Evolutionary conservation across 2,797 vertebrate genomes (phyloP).

Genomic region (Corythornis leucogaster): DNA sequence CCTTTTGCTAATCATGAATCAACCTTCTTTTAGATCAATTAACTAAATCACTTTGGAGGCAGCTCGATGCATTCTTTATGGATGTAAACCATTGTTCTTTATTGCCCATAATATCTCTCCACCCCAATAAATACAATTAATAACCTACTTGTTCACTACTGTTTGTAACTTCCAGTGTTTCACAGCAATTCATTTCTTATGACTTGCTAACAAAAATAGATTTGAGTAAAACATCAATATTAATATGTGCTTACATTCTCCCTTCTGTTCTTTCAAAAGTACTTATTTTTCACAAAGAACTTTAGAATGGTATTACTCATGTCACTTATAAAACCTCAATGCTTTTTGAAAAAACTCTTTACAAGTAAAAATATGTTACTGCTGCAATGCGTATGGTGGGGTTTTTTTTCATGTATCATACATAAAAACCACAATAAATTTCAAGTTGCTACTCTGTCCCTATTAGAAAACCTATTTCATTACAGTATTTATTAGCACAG

Average conservation of each 20-base stretch:
- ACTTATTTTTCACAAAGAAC: slow-evolving; percentile 39
- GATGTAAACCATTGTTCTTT: slow-evolving; percentile 69
- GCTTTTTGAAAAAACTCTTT: not conserved
- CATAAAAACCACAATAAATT: not conserved
- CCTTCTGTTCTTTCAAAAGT: slow-evolving; percentile 48
- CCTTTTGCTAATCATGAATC: slow-evolving; percentile 74
- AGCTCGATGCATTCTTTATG: slow-evolving; percentile 65
- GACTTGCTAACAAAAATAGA: slow-evolving; percentile 62
- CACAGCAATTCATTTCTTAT: slow-evolving; percentile 48
- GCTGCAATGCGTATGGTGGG: not conserved
- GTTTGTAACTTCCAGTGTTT: slow-evolving; percentile 49
- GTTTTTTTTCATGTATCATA: not conserved
- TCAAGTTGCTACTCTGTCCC: not conserved
- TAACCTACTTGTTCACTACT: slow-evolving; percentile 45
- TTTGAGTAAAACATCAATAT: slow-evolving; percentile 59
- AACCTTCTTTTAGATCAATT: slow-evolving; percentile 75
- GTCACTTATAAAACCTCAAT: not conserved
- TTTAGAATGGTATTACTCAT: slow-evolving; percentile 40
- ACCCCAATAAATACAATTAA: slow-evolving; percentile 70
- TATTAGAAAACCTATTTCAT: slow-evolving; percentile 16
- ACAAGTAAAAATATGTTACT: not conserved
- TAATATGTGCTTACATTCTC: slow-evolving; percentile 38
- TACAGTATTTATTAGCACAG: slow-evolving; percentile 25
- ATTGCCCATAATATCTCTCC: slow-evolving; percentile 55
- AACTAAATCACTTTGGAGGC: slow-evolving; percentile 72